These are phyloP conservation scores for Benitochromis conjunctus DNA, from an alignment of 2,113 vertebrate genomes.

Conservation along the genomic window DNA sequence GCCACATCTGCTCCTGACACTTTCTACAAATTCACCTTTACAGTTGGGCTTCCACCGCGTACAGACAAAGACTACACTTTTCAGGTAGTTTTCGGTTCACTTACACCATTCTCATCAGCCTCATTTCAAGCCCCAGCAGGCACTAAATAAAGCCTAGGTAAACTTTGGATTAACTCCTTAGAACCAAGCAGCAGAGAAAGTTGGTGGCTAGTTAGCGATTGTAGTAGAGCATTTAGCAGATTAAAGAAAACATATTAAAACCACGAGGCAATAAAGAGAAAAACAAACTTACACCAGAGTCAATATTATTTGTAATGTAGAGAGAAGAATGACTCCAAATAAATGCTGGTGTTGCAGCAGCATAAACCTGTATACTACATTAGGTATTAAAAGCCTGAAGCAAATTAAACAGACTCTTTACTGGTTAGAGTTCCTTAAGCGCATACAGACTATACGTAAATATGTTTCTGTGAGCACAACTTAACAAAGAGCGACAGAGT, in stretches of 20 bases:
- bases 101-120: not conserved
- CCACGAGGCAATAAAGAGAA: not conserved
- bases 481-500: not conserved
- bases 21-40: not conserved
- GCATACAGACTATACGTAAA: too few species aligned
- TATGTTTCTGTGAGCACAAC: not conserved
- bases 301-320: not conserved
- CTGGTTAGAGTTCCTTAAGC: not conserved
- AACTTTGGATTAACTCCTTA: not conserved
- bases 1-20: not conserved
- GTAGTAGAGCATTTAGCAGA: not conserved
- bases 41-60: not conserved
- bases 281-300: too few species aligned
- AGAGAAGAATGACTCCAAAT: not conserved
- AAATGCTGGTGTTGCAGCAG: not conserved
- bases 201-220: not conserved
- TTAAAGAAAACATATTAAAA: not conserved
- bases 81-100: not conserved
- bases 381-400: not conserved
- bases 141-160: not conserved
- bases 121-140: not conserved
- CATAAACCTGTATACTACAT: not conserved
- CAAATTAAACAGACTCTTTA: not conserved
- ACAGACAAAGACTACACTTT: fast-evolving
- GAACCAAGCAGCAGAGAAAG: not conserved